A percentile compares a stretch with the other conserved stretches of the same genome.
These are phyloP conservation scores for Eulemur albifrons DNA, from an alignment of 2,797 vertebrate genomes.

Conservation along the genomic window DNA sequence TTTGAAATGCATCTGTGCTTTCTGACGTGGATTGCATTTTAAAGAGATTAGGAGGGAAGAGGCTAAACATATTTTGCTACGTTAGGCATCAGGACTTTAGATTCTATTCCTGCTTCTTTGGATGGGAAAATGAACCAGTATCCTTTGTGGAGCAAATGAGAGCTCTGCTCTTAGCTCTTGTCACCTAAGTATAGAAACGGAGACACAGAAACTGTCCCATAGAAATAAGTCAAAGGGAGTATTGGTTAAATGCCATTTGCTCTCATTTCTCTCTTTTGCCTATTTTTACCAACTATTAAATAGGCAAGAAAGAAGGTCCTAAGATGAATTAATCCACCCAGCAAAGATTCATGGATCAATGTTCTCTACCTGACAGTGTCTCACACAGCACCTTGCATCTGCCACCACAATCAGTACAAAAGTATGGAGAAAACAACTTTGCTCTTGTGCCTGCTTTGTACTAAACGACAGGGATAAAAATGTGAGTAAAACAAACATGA, in stretches of 20 bases:
- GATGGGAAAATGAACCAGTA: neutral
- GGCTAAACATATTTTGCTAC: neutral
- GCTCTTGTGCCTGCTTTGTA: neutral
- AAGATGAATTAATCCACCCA: neutral
- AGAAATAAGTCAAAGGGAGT: neutral
- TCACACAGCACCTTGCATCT: fast-evolving
- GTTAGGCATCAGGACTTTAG: neutral
- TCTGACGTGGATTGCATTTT: neutral
- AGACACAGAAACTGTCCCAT: neutral
- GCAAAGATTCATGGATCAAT: no score
- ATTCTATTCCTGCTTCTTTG: neutral
- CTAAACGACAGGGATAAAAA: neutral
- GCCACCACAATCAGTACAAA: neutral
- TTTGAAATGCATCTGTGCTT: neutral
- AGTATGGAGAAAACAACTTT: neutral
- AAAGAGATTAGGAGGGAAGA: neutral
- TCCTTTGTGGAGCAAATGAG: neutral
- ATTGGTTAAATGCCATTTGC: neutral
- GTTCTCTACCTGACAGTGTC: neutral
- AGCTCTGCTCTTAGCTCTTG: neutral
- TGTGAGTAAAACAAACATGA: neutral
- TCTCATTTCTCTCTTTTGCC: neutral
- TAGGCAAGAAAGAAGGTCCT: neutral
- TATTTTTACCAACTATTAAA: neutral
- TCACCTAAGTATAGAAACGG: neutral